A percentile compares a stretch with the other conserved stretches of the same genome.
Evolutionary conservation across 2,113 vertebrate genomes (phyloP).

Genomic region (Catharus minimus): DNA sequence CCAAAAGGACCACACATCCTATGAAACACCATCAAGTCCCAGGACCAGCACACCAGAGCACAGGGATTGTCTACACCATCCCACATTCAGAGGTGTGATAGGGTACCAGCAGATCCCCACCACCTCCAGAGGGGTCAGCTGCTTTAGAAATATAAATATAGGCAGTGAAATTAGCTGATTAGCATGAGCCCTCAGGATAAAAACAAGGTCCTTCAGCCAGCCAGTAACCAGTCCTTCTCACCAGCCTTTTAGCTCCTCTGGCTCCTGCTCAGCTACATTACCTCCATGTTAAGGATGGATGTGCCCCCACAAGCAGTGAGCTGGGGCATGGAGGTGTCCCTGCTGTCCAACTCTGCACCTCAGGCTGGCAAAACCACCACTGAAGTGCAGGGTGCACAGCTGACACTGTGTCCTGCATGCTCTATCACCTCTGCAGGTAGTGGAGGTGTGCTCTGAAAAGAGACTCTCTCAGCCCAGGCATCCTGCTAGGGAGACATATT

Average conservation of each 20-base stretch:
- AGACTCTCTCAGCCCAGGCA: neutral
- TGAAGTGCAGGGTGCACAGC: neutral
- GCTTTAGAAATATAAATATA: neutral
- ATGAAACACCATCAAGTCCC: neutral
- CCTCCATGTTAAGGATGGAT: neutral
- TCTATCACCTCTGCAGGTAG: neutral
- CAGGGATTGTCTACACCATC: neutral
- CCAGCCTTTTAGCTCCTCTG: neutral
- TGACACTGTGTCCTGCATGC: neutral
- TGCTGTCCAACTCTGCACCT: neutral
- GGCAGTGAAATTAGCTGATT: neutral
- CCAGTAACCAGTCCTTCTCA: neutral
- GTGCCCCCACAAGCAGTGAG: neutral
- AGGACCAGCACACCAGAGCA: neutral
- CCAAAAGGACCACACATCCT: neutral
- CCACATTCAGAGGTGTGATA: fast-evolving
- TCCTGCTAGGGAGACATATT: neutral
- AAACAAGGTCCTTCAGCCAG: neutral
- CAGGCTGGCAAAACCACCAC: neutral
- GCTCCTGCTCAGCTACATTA: neutral
- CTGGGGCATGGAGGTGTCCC: neutral
- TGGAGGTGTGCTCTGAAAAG: neutral
- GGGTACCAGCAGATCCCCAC: neutral
- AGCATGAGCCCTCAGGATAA: neutral
- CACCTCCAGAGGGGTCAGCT: neutral